phyloP scores from a whole-genome alignment of 92 coral and sea anemone species.

The Parazoanthus atlanticus region DNA sequence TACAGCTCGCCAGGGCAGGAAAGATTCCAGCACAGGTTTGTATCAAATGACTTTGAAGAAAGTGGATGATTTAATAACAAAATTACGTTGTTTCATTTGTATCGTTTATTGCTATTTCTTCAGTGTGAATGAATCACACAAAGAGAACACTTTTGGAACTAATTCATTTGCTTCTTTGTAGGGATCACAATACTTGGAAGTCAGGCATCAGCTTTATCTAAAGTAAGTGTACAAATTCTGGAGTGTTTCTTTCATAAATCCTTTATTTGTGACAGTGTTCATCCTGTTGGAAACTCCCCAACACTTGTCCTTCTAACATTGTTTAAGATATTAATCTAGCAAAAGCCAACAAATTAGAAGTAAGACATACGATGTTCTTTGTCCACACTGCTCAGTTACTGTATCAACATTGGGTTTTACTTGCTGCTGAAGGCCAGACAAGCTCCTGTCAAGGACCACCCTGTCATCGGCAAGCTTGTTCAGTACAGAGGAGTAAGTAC shows the following conservation, averaged over 20 bases:
- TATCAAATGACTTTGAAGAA: background rate
- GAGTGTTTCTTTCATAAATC: background rate
- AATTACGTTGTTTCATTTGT: background rate
- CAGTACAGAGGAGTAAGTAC: conserved; percentile 84
- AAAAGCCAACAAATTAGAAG: background rate
- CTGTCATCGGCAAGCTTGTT: conserved; percentile 92
- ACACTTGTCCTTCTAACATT: background rate
- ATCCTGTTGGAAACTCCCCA: background rate
- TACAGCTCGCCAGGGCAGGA: conserved; percentile 83
- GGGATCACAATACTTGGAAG: conserved; percentile 92
- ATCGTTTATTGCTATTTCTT: background rate
- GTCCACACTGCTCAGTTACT: conserved; percentile 60
- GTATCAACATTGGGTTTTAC: conserved; percentile 89
- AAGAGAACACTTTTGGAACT: background rate
- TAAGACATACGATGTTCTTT: background rate
- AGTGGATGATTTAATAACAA: no score
- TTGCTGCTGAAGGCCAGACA: conserved; percentile 86
- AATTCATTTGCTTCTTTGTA: background rate
- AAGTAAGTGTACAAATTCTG: conserved; percentile 67
- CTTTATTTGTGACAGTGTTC: no score
- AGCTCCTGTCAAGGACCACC: conserved; percentile 85
- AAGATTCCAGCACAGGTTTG: conserved; percentile 80
- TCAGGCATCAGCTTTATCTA: conserved; percentile 81
- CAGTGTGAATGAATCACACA: no score
- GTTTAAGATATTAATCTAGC: background rate